Conservation (phyloP, 2,888 invertebrate genomes). For the Punctoribates punctum region DNA sequence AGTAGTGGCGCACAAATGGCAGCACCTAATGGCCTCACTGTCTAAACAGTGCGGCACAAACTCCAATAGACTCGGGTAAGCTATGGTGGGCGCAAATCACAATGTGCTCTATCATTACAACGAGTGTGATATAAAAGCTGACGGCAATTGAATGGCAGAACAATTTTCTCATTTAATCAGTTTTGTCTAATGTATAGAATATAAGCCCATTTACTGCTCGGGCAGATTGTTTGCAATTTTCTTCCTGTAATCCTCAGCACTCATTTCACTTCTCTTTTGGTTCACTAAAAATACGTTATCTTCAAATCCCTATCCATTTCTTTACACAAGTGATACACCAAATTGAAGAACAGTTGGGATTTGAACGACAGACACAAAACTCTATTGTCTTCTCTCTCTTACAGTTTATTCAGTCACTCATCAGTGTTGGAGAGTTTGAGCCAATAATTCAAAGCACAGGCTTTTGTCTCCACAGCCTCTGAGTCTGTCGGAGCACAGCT, state of each 20-base stretch:
- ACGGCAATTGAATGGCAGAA: background rate
- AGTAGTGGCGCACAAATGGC: too few species aligned
- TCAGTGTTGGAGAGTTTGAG: background rate
- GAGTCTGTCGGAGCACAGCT: background rate
- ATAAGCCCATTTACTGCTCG: background rate
- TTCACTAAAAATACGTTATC: too few species aligned
- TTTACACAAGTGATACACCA: too few species aligned
- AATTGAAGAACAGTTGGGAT: background rate
- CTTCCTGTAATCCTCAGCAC: background rate
- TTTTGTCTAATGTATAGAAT: background rate
- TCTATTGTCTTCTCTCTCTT: background rate
- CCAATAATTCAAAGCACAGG: background rate
- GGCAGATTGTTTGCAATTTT: conserved; percentile 1
- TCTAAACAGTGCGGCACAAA: background rate
- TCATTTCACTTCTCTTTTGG: background rate
- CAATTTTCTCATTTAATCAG: conserved; percentile 1
- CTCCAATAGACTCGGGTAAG: background rate
- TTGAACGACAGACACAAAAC: background rate
- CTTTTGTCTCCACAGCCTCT: background rate
- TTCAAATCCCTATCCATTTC: too few species aligned
- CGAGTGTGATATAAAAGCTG: background rate
- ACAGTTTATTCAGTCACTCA: background rate
- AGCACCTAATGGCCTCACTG: too few species aligned
- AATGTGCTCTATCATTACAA: background rate
- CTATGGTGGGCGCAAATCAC: background rate